Base-by-base conservation (phyloP, 2,888 invertebrate species). In the Liodrosophila aerea region DNA sequence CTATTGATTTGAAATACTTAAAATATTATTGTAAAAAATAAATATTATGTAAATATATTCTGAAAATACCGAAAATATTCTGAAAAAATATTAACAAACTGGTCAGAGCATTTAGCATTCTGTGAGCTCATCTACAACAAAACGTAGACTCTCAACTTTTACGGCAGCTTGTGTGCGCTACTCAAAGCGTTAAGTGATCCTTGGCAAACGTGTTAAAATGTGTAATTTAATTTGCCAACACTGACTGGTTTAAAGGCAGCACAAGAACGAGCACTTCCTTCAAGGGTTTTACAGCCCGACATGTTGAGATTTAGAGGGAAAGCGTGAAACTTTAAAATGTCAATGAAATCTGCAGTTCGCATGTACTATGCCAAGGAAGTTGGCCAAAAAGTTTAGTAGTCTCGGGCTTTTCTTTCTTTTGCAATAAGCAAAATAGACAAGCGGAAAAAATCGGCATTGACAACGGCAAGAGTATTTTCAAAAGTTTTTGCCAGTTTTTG, bases 391-490 rank as follows among this genome's bases (percentile, higher is more conserved):
- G 47, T 67, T 58, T 73, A 60, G 47, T 57, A 43, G 60, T 54
- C 73, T 33, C 61, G 7, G 7, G 2, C 7, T 30, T 30, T 30
- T 30, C 11, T 34, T 34, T 43, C 47, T 27, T 30, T n/a, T n/a
- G n/a, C 63, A 73, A 71, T 70, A 77, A 76, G 74, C 82, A 73
- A 75, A 81, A 66, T 64, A 64, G 67, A 73, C 84, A 73, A 73
- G 62, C 62, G 68, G 60, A 77, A 65, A 77, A 77, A 73, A 76
- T 71, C 72, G 66, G 62, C 61, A 71, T 74, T 81, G 78, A 76
- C 87, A 86, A 73, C 66, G 50, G 22, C 33, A 50, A 50, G 50
- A n/a, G 40, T 50, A 22, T 7, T 30, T 33, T 15, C 18, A 13
- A 29, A 41, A 51, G 33, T 51, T 51, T 51, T 22, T 3, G 31